phyloP scores from a whole-genome alignment of 1,140 invertebrate genomes.

The Drosophila jambulina region DNA sequence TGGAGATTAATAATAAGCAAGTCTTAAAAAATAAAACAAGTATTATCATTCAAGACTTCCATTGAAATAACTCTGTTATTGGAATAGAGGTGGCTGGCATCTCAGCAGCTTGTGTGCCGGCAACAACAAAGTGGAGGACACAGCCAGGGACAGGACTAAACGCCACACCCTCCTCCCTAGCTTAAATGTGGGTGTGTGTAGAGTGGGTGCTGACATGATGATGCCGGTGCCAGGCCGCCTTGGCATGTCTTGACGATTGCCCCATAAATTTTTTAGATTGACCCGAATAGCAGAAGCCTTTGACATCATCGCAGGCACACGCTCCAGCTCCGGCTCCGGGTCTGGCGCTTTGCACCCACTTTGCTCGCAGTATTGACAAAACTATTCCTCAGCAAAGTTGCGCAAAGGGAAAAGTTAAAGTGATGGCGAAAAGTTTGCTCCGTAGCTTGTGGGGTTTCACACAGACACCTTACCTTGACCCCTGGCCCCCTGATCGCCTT shows the following conservation, averaged over 20 bases:
- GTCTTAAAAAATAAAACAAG: not conserved
- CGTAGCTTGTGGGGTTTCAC: conserved; percentile 8
- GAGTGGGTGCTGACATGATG: conserved; percentile 55
- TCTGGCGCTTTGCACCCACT: not conserved
- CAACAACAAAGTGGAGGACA: conserved; percentile 2
- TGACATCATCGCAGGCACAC: conserved; percentile 64
- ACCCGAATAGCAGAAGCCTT: conserved; percentile 69
- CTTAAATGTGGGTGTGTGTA: not conserved
- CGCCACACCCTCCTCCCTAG: not conserved
- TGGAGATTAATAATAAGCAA: not conserved
- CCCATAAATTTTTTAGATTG: conserved; percentile 76
- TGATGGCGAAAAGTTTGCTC: conserved; percentile 13
- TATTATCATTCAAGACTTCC: not conserved
- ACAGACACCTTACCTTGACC: conserved; percentile 16
- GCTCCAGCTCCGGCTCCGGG: conserved; percentile 4
- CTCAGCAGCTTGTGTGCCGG: conserved; percentile 12
- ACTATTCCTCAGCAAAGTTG: conserved; percentile 36
- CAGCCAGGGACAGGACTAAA: conserved; percentile 14
- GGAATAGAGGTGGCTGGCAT: not conserved
- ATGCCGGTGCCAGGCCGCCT: conserved; percentile 41
- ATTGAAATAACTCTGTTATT: not conserved
- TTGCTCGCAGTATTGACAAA: conserved; percentile 38
- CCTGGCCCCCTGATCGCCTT: conserved; percentile 20
- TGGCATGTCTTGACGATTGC: conserved; percentile 71
- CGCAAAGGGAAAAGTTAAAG: conserved; percentile 17